phyloP scores from a whole-genome alignment of 2,113 vertebrate genomes.

The Hippocampus abdominalis region DNA sequence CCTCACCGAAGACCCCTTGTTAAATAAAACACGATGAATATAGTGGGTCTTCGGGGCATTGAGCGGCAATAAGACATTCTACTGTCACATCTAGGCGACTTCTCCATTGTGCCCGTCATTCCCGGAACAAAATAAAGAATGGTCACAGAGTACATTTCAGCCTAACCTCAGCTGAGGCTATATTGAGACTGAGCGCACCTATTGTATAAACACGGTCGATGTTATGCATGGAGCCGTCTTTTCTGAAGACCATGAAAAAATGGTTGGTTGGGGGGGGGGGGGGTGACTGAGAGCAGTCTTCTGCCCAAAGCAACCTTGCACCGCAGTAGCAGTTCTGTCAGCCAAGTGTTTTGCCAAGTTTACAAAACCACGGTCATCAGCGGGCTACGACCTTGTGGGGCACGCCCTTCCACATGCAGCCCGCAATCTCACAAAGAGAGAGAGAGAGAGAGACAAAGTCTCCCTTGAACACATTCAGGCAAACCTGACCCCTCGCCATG shows the following conservation, averaged over 20 bases:
- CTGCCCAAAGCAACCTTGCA: conserved; percentile 32
- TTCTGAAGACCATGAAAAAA: conserved; percentile 40
- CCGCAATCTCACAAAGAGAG: conserved; percentile 44
- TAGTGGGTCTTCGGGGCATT: conserved; percentile 26
- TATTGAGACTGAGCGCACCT: conserved; percentile 29
- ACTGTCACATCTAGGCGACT: background rate
- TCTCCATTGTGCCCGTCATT: background rate
- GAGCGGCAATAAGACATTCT: conserved; percentile 20
- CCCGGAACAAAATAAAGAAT: background rate
- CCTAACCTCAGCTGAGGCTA: conserved; percentile 24
- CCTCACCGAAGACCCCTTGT: conserved; percentile 48
- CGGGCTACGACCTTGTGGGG: conserved; percentile 46
- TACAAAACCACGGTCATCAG: conserved; percentile 54
- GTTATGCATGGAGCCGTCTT: conserved; percentile 19
- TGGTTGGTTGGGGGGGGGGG: too few species aligned
- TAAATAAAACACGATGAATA: conserved; percentile 56
- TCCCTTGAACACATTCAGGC: conserved; percentile 28
- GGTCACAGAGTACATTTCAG: conserved; percentile 18
- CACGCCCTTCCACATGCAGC: conserved; percentile 57
- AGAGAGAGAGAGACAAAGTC: conserved; percentile 8
- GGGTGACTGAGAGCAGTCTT: conserved; percentile 31
- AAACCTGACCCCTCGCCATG: conserved; percentile 11
- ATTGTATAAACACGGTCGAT: conserved; percentile 35
- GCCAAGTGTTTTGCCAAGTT: conserved; percentile 62
- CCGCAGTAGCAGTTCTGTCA: conserved; percentile 53